A percentile compares a stretch with the other conserved stretches of the same genome.
phyloP scores from a whole-genome alignment of 1,140 invertebrate genomes.

The Eufriesea mexicana region DNA sequence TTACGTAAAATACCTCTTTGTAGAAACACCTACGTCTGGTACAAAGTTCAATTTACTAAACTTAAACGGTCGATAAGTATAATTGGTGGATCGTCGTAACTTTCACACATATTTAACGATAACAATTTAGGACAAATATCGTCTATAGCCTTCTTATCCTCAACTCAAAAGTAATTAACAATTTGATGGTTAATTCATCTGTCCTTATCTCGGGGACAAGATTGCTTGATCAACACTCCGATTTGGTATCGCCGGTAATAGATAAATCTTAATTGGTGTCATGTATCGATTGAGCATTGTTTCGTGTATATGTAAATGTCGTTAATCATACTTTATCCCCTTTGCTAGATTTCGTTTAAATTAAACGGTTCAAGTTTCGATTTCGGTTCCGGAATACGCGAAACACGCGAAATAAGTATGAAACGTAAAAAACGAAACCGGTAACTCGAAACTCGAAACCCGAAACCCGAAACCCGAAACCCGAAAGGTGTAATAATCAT shows the following conservation, averaged over 20 bases:
- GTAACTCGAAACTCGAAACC: no score
- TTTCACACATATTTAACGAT: constrained; percentile 16
- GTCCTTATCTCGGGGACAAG: constrained; percentile 61
- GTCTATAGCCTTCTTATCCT: constrained; percentile 21
- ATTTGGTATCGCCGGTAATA: constrained; percentile 48
- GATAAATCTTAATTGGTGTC: constrained; percentile 69
- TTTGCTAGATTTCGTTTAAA: constrained; percentile 30
- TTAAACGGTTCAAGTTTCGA: constrained; percentile 42
- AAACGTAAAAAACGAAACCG: background rate
- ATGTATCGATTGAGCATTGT: constrained; percentile 37
- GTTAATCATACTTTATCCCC: constrained; percentile 52
- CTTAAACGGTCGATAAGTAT: background rate
- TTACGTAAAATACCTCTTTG: background rate
- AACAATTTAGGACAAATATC: constrained; percentile 6
- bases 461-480: background rate
- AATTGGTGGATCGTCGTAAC: background rate
- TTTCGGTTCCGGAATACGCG: background rate
- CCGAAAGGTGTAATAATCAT: constrained; percentile 1
- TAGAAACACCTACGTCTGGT: background rate
- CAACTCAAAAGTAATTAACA: constrained; percentile 59
- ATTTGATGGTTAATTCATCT: constrained; percentile 61
- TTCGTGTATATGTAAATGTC: constrained; percentile 55
- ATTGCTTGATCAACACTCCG: constrained; percentile 49
- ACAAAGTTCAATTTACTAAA: constrained; percentile 13
- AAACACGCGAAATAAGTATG: background rate